Evolutionary conservation across 2,888 invertebrate genomes (phyloP), one percentile per base, ranked within the genome.

Genomic region (Volucella zonaria): DNA sequence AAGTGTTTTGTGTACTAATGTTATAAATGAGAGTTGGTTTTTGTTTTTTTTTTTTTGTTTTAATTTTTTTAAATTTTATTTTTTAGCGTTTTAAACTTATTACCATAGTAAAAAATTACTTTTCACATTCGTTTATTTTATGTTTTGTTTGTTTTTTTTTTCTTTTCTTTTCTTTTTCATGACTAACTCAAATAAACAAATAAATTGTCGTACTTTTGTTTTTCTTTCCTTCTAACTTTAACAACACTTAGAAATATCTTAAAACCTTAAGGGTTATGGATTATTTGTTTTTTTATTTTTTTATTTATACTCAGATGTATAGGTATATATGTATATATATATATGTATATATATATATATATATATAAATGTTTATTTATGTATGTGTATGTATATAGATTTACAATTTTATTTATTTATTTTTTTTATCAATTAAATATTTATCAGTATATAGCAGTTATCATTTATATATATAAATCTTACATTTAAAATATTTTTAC

Each of bases 191-290:
- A 79, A 66, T 73, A 73, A 45, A 79, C 56, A 79, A 79, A 66
- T 73, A 73, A 45, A 79, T 62, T 70, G 56, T 47, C 51, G 42
- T 58, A 31, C 4, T 70, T 70, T 73, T 68, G 51, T 59, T 68
- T 61, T 64, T 42, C 58, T 74, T 80, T 80, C 61, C 71, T 66
- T 70, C 76, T 85, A 85, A 81, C 75, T 85, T 85, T 80, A 85
- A 85, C 81, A 85, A 85, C 85, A 85, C 73, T 76, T 85, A 85
- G 76, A 85, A 54, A 71, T 85, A 85, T 81, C 81, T 81, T 62
- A 81, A 75, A 61, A 81, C 67, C 81, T 62, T 76, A 81, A 76
- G 61, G 62, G 61, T 62, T 76, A 76, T 54, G 71, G 82, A 71
- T 80, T 80, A 71, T 10, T 56, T 76, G 40, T 83, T 66, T 62